Conservation (phyloP, 2,888 invertebrate species). For the Lithosia quadra region DNA sequence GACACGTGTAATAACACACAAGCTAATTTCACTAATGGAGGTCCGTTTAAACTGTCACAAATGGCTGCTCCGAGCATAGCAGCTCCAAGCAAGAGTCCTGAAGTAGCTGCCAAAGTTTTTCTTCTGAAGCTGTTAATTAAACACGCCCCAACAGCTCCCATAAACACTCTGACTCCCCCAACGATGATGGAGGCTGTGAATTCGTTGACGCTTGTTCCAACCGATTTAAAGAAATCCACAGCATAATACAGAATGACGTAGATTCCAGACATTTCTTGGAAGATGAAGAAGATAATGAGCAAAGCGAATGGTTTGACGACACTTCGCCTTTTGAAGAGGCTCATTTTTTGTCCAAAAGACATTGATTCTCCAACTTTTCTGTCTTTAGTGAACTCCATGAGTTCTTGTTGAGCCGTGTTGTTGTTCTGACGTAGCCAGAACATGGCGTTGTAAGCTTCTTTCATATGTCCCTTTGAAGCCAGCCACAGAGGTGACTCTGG, state of each 20-base stretch:
- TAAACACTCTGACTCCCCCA: conserved; percentile 88
- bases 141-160: conserved; percentile 89
- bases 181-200: conserved; percentile 90
- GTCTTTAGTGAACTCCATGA: conserved; percentile 87
- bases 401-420: conserved; percentile 88
- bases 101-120: conserved; percentile 88
- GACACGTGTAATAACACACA: conserved; percentile 90
- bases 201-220: conserved; percentile 89
- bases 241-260: conserved; percentile 91
- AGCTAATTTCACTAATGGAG: conserved; percentile 81
- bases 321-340: conserved; percentile 81
- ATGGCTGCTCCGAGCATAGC: conserved; percentile 89
- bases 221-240: conserved; percentile 90
- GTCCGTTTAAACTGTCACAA: conserved; percentile 85
- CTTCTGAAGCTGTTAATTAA: conserved; percentile 89
- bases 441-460: conserved; percentile 88
- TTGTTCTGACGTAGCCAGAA: conserved; percentile 89
- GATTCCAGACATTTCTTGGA: conserved; percentile 91
- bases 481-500: conserved; percentile 91
- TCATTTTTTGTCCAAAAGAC: conserved; percentile 75
- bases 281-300: conserved; percentile 88
- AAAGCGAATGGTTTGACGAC: conserved; percentile 90
- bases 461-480: conserved; percentile 86
- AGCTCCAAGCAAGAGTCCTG: conserved; percentile 89
- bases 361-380: conserved; percentile 72